A percentile compares a stretch with the other conserved stretches of the same genome.
phyloP scores from a whole-genome alignment of 2,888 invertebrate genomes.

The Cosmia trapezina region DNA sequence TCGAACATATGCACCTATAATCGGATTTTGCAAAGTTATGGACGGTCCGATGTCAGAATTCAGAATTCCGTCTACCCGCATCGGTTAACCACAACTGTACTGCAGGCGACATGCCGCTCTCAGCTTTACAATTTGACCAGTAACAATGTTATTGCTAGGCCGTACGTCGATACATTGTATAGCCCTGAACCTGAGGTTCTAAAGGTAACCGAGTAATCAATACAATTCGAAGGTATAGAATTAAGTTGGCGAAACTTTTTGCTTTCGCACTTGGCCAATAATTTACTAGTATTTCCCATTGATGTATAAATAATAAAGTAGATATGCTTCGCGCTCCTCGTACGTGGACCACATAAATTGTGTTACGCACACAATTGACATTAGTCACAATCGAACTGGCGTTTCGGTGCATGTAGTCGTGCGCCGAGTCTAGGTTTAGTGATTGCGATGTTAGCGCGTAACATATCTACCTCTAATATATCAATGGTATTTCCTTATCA shows the following conservation, averaged over 20 bases:
- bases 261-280: background rate
- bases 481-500: too few species aligned
- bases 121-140: slow-evolving; percentile 73
- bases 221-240: background rate
- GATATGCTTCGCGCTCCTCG: too few species aligned
- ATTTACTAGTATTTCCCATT: background rate
- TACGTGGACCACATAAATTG: too few species aligned
- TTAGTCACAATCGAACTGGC: too few species aligned
- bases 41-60: slow-evolving; percentile 68
- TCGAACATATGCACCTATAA: slow-evolving; percentile 27
- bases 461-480: too few species aligned
- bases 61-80: slow-evolving; percentile 80
- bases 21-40: slow-evolving; percentile 61
- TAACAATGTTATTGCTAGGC: slow-evolving; percentile 72
- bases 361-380: too few species aligned
- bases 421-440: too few species aligned
- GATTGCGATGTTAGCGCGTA: too few species aligned
- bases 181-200: slow-evolving; percentile 8
- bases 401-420: too few species aligned
- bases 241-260: background rate
- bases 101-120: slow-evolving; percentile 76
- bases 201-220: slow-evolving; percentile 22
- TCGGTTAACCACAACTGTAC: slow-evolving; percentile 82
- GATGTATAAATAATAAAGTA: too few species aligned
- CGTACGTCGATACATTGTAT: slow-evolving; percentile 43